A percentile compares a stretch with the other conserved stretches of the same genome.
phyloP scores from a whole-genome alignment of 2,888 invertebrate species.

The Polymixis lichenea region DNA sequence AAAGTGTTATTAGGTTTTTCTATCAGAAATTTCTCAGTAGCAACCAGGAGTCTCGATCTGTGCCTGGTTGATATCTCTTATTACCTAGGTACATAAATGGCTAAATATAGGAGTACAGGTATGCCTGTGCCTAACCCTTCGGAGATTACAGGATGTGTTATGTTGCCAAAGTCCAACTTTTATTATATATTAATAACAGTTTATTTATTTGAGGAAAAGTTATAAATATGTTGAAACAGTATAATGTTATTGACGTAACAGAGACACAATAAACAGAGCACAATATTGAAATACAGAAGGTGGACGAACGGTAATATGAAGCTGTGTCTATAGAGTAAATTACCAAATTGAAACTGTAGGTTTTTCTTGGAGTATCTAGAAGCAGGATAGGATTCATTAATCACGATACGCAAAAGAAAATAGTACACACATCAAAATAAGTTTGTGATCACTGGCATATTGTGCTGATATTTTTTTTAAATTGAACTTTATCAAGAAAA shows the following conservation, averaged over 20 bases:
- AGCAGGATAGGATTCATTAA: background rate
- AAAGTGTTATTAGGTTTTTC: background rate
- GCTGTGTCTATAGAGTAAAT: slow-evolving; percentile 25
- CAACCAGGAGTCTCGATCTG: background rate
- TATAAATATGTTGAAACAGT: background rate
- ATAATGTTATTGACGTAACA: background rate
- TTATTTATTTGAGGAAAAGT: background rate
- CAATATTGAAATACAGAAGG: slow-evolving; percentile 1
- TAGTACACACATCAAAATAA: no score
- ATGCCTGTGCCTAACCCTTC: background rate
- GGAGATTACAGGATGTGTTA: background rate
- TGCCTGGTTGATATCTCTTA: background rate
- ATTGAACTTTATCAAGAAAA: no score
- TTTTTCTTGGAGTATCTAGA: slow-evolving; percentile 17
- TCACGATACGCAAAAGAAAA: background rate
- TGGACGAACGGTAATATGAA: background rate
- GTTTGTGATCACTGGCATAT: no score
- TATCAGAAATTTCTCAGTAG: background rate
- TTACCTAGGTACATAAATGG: background rate
- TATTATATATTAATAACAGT: no score
- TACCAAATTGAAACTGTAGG: slow-evolving; percentile 5
- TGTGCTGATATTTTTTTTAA: no score
- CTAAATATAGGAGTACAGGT: no score
- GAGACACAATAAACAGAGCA: background rate
- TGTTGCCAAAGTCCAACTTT: background rate